Evolutionary conservation across 2,888 invertebrate genomes (phyloP).

Genomic region (Axea sp.): DNA sequence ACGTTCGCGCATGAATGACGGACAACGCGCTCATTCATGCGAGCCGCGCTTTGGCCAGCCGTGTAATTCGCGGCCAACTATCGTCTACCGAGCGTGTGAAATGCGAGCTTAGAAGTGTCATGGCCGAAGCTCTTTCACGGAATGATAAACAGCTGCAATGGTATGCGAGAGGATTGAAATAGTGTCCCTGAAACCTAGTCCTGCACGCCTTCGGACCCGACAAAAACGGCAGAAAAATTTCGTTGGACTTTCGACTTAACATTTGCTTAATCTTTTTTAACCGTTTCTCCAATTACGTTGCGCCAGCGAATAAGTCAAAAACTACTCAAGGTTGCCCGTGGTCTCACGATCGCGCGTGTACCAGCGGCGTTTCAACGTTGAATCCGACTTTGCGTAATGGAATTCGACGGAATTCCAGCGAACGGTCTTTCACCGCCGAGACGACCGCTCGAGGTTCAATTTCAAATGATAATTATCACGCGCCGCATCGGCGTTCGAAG

Average conservation of each 20-base stretch:
- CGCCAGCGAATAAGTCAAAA: conserved; percentile 38
- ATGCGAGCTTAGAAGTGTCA: conserved; percentile 63
- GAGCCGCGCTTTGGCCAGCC: conserved; percentile 47
- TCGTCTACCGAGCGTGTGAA: conserved; percentile 52
- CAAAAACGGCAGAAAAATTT: conserved; percentile 47
- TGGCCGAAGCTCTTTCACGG: conserved; percentile 59
- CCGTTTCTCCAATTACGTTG: conserved; percentile 51
- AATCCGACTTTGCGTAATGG: no score
- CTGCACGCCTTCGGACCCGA: conserved; percentile 53
- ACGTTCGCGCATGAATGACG: conserved; percentile 39
- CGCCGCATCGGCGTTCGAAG: no score
- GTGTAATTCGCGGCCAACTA: conserved; percentile 62
- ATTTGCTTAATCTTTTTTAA: conserved; percentile 26
- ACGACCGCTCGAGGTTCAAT: no score
- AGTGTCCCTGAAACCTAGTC: conserved; percentile 60
- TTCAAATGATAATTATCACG: no score
- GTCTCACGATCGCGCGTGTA: conserved; percentile 18
- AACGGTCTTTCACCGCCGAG: no score
- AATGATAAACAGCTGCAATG: conserved; percentile 60
- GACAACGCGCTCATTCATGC: conserved; percentile 58
- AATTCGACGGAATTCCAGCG: no score
- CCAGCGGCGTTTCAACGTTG: conserved; percentile 11
- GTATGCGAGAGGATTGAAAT: conserved; percentile 62
- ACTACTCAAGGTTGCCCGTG: conserved; percentile 24
- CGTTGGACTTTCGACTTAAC: conserved; percentile 47